These are phyloP conservation scores for Charaxes varanes DNA, from an alignment of 1,140 invertebrate species.

Conservation along the genomic window DNA sequence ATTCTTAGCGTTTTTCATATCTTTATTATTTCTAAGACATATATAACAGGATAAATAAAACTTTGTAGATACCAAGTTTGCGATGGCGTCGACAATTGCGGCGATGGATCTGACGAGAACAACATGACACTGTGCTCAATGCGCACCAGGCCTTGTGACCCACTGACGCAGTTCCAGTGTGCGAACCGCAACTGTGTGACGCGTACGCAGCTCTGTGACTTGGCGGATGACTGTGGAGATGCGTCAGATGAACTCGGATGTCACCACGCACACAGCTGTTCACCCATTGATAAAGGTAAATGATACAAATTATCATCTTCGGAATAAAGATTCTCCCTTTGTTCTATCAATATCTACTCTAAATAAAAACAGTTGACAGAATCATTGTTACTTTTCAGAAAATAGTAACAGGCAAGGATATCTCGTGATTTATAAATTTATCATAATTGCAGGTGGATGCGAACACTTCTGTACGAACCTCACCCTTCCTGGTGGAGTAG, in stretches of 20 bases:
- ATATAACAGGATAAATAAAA: too few relatives aligned
- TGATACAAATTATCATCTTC: too few relatives aligned
- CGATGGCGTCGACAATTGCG: slow-evolving; percentile 92
- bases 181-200: slow-evolving; percentile 93
- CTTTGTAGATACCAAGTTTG: slow-evolving; percentile 76
- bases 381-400: too few relatives aligned
- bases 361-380: too few relatives aligned
- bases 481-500: slow-evolving; percentile 78
- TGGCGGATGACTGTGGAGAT: slow-evolving; percentile 88
- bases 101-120: slow-evolving; percentile 95
- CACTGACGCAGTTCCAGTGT: slow-evolving; percentile 88
- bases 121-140: slow-evolving; percentile 90
- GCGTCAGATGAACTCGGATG: slow-evolving; percentile 93
- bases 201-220: slow-evolving; percentile 87
- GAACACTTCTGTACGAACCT: slow-evolving; percentile 93
- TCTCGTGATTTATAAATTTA: too few relatives aligned
- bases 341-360: too few relatives aligned
- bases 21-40: too few relatives aligned
- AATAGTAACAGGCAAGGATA: too few relatives aligned
- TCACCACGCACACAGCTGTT: slow-evolving; percentile 84
- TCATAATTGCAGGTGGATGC: slow-evolving; percentile 95
- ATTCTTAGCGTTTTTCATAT: too few relatives aligned
- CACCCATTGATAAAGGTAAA: slow-evolving; percentile 76
- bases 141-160: slow-evolving; percentile 83
- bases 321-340: too few relatives aligned